Evolutionary conservation across 2,113 vertebrate species (phyloP).

Genomic region (Corythornis vintsioides): DNA sequence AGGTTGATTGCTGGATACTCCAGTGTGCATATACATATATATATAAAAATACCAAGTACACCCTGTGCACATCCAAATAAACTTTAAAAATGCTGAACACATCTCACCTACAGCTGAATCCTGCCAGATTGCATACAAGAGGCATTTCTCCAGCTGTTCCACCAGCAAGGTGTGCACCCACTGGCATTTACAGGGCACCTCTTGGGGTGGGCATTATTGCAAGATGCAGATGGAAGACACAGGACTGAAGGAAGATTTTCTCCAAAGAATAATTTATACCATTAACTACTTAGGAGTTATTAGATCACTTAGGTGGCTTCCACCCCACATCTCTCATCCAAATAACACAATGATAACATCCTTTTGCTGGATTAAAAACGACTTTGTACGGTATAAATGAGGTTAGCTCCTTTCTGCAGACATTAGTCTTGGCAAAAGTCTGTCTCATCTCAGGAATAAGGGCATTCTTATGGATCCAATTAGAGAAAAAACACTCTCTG

Average conservation of each 20-base stretch:
- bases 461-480: slow-evolving; percentile 65
- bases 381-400: slow-evolving; percentile 9
- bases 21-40: accelerated
- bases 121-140: background rate
- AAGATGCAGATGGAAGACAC: background rate
- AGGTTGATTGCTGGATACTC: background rate
- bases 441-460: slow-evolving; percentile 51
- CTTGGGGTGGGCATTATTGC: background rate
- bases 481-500: slow-evolving; percentile 49
- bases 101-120: background rate
- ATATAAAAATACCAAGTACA: too few relatives aligned
- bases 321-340: background rate
- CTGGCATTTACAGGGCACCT: background rate
- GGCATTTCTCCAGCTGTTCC: background rate
- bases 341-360: background rate
- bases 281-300: background rate
- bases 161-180: background rate
- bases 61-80: background rate
- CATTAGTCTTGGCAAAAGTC: slow-evolving; percentile 7
- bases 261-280: background rate
- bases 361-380: slow-evolving; percentile 5
- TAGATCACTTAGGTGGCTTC: background rate
- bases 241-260: background rate
- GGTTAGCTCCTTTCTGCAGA: slow-evolving; percentile 10
- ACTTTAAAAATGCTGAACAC: background rate